These are phyloP conservation scores for Calephelis virginiensis DNA, from an alignment of 1,140 invertebrate species.

Conservation along the genomic window DNA sequence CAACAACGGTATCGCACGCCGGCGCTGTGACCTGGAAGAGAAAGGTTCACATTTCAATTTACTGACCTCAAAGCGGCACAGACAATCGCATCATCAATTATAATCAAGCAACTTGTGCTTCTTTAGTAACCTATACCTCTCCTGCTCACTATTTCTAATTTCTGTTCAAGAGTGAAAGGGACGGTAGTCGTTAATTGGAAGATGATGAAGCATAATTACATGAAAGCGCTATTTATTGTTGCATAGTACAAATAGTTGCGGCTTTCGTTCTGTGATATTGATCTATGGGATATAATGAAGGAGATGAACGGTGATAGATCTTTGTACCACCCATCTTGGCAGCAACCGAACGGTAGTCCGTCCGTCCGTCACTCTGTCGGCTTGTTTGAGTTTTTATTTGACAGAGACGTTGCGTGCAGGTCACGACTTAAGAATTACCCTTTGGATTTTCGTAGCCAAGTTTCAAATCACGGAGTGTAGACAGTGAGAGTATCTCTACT, in stretches of 20 bases:
- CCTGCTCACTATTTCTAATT: slow-evolving; percentile 31
- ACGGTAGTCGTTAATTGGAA: slow-evolving; percentile 59
- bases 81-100: slow-evolving; percentile 75
- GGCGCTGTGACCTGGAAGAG: slow-evolving; percentile 55
- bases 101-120: slow-evolving; percentile 62
- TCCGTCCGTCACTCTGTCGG: slow-evolving; percentile 43
- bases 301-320: slow-evolving; percentile 54
- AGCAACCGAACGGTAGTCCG: slow-evolving; percentile 65
- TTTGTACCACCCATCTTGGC: slow-evolving; percentile 58
- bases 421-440: slow-evolving; percentile 27
- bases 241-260: slow-evolving; percentile 71
- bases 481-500: background rate
- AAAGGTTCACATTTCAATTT: slow-evolving; percentile 56
- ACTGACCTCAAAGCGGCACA: slow-evolving; percentile 56
- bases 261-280: slow-evolving; percentile 63
- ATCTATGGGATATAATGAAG: slow-evolving; percentile 63
- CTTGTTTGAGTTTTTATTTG: slow-evolving; percentile 49
- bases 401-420: slow-evolving; percentile 47
- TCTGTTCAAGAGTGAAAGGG: slow-evolving; percentile 34
- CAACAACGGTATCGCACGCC: slow-evolving; percentile 16
- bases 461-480: background rate
- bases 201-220: slow-evolving; percentile 68
- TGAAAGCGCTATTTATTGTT: slow-evolving; percentile 74
- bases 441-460: background rate
- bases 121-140: slow-evolving; percentile 37